A percentile compares a stretch with the other conserved stretches of the same genome.
Evolutionary conservation across 2,797 vertebrate genomes (phyloP).

Genomic region (Scolopax bukidnonensis): DNA sequence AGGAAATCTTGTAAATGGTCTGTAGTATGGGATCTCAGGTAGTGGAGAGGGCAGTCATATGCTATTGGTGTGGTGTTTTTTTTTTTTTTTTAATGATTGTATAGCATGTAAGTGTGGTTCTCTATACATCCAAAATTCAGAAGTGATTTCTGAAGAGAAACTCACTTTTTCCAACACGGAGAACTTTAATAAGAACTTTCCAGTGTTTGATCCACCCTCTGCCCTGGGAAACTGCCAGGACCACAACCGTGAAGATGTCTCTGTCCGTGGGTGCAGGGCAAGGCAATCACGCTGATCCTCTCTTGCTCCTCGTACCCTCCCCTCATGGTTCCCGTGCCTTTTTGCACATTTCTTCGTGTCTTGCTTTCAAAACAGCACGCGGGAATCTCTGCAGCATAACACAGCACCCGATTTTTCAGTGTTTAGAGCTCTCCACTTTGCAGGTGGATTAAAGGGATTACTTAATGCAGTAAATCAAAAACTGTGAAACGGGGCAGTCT

Average conservation of each 20-base stretch:
- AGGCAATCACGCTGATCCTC: rapidly evolving
- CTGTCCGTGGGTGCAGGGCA: background rate
- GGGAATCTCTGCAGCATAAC: background rate
- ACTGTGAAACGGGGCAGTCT: background rate
- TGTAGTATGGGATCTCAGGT: rapidly evolving
- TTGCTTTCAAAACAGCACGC: background rate
- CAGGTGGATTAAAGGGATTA: constrained; percentile 15
- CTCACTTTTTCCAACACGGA: background rate
- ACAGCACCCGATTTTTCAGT: background rate
- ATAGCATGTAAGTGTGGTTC: background rate
- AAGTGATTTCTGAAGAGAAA: background rate
- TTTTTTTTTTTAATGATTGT: background rate
- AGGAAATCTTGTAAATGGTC: background rate
- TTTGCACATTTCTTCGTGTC: background rate
- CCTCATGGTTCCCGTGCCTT: background rate
- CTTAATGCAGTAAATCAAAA: background rate
- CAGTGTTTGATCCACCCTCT: background rate
- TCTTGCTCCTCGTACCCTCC: background rate
- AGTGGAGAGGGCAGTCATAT: rapidly evolving
- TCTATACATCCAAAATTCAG: background rate
- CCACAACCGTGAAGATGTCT: rapidly evolving
- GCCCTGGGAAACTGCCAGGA: background rate
- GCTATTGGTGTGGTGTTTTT: rapidly evolving
- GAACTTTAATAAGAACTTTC: background rate
- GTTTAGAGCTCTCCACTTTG: background rate